Evolutionary conservation across 2,797 vertebrate genomes (phyloP).

Genomic region (Sardinella longiceps): DNA sequence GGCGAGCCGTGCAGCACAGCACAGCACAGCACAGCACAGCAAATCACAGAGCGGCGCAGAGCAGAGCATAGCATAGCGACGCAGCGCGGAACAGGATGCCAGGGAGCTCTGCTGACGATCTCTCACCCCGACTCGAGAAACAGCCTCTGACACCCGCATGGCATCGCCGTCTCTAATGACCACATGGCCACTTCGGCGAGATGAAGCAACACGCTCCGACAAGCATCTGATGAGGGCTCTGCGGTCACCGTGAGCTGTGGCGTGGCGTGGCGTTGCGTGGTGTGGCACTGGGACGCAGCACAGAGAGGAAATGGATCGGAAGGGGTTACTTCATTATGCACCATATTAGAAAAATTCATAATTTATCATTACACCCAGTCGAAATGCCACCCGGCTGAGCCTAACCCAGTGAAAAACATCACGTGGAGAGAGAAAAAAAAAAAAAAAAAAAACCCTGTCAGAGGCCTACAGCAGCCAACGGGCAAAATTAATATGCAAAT

Average conservation of each 20-base stretch:
- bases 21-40: slow-evolving; percentile 27
- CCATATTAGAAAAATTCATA: slow-evolving; percentile 98
- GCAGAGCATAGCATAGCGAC: too few species aligned
- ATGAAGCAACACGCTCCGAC: slow-evolving; percentile 50
- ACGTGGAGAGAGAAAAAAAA: slow-evolving; percentile 68
- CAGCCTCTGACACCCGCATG: slow-evolving; percentile 71
- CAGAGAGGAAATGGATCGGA: slow-evolving; percentile 79
- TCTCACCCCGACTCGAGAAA: slow-evolving; percentile 61
- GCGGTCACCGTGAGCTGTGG: slow-evolving; percentile 40
- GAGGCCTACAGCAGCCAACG: slow-evolving; percentile 95
- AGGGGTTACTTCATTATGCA: slow-evolving; percentile 97
- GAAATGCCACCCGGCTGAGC: slow-evolving; percentile 99
- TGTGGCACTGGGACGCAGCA: not conserved
- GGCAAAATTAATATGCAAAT: slow-evolving; percentile 99
- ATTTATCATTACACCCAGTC: slow-evolving; percentile 99
- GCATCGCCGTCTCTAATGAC: slow-evolving; percentile 75
- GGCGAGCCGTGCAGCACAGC: slow-evolving; percentile 38
- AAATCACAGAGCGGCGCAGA: too few species aligned
- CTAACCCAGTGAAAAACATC: slow-evolving; percentile 93
- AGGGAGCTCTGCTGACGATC: slow-evolving; percentile 60
- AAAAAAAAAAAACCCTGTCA: slow-evolving; percentile 86
- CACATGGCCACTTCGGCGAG: slow-evolving; percentile 66
- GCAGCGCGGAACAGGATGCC: slow-evolving; percentile 48
- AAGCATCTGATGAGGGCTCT: slow-evolving; percentile 53
- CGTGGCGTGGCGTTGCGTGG: not conserved